Evolutionary conservation across 2,888 invertebrate species (phyloP).

Genomic region (Salticus scenicus): DNA sequence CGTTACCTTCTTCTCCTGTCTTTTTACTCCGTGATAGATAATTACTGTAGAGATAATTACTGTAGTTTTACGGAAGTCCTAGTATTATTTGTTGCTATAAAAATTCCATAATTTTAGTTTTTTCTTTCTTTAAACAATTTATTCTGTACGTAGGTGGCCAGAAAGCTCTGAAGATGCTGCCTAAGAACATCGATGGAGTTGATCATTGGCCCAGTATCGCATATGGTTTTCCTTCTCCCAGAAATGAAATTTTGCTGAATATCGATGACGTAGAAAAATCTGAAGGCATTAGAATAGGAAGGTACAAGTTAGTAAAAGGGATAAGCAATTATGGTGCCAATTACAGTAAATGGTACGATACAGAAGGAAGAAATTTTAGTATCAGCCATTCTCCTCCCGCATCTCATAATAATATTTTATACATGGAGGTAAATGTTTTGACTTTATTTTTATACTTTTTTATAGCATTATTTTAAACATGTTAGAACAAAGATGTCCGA

Average conservation of each 20-base stretch:
- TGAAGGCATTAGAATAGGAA: conserved; percentile 73
- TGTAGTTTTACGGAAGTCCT: too few relatives aligned
- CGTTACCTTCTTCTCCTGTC: too few relatives aligned
- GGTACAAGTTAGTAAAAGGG: conserved; percentile 71
- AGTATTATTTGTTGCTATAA: too few relatives aligned
- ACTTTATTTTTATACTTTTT: too few relatives aligned
- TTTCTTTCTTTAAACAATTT: too few relatives aligned
- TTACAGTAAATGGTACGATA: conserved; percentile 83
- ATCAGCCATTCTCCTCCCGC: conserved; percentile 73
- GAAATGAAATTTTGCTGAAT: conserved; percentile 86
- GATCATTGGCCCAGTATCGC: conserved; percentile 79
- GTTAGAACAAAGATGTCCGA: too few relatives aligned
- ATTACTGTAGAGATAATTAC: too few relatives aligned
- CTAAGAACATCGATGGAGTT: conserved; percentile 62
- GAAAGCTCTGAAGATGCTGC: conserved; percentile 37
- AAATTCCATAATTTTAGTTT: background rate
- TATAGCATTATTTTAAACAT: too few relatives aligned
- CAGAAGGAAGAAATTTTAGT: conserved; percentile 58
- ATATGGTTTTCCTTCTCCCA: conserved; percentile 76
- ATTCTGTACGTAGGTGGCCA: conserved; percentile 30
- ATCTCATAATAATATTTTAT: background rate
- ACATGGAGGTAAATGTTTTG: conserved; percentile 37
- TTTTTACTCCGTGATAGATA: too few relatives aligned
- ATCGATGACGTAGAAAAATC: conserved; percentile 83
- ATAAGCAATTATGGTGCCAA: conserved; percentile 78